Conservation (phyloP, 2,888 invertebrate species). For the Sisyra terminalis region DNA sequence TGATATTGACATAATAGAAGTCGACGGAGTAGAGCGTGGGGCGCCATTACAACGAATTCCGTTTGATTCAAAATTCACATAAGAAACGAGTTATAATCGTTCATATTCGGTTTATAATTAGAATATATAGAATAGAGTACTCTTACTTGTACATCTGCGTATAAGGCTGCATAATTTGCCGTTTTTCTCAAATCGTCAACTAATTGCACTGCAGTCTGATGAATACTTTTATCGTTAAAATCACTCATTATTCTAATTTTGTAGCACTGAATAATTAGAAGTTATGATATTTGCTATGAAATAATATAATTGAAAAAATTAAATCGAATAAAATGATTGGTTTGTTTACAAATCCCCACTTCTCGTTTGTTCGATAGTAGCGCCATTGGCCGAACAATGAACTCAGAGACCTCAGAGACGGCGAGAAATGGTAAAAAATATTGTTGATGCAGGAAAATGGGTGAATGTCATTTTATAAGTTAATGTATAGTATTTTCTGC, state of each 20-base stretch:
- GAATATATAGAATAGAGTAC: too few species aligned
- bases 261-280: background rate
- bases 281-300: background rate
- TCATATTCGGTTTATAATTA: too few species aligned
- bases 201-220: constrained; percentile 59
- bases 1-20: too few species aligned
- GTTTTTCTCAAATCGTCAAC: constrained; percentile 64
- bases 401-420: background rate
- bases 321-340: background rate
- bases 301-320: background rate
- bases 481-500: background rate
- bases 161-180: constrained; percentile 58
- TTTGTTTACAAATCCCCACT: constrained; percentile 3
- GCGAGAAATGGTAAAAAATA: background rate
- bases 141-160: constrained; percentile 60
- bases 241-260: constrained; percentile 3
- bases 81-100: too few species aligned
- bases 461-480: too few species aligned
- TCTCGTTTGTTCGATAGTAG: background rate
- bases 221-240: constrained; percentile 31
- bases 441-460: background rate
- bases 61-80: too few species aligned
- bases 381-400: background rate
- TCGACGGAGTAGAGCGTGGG: too few species aligned
- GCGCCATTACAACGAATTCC: too few species aligned